Conservation (phyloP, 1,140 invertebrate genomes). For the Delia radicum region DNA sequence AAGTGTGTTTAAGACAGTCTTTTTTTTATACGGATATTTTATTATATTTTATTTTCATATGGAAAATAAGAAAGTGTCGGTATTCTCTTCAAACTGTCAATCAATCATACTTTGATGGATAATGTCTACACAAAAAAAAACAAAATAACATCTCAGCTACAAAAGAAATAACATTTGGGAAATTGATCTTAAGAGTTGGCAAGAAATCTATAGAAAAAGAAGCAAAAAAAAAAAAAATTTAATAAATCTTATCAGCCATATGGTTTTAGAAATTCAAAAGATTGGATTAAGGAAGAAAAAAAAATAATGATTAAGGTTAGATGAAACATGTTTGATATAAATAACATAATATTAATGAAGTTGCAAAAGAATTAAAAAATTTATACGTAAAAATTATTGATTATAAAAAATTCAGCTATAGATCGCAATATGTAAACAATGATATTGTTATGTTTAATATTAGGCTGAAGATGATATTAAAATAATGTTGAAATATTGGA, state of each 20-base stretch:
- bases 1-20: neutral
- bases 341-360: no score
- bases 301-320: no score
- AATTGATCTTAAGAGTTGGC: neutral
- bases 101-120: constrained; percentile 17
- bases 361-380: no score
- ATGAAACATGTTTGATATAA: no score
- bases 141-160: neutral
- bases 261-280: no score
- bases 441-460: no score
- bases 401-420: no score
- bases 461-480: no score
- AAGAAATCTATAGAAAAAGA: neutral
- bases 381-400: no score
- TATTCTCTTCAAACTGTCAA: constrained; percentile 13
- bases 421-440: no score
- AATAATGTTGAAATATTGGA: no score
- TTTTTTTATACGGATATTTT: neutral
- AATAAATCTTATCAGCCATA: neutral
- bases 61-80: constrained; percentile 5
- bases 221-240: neutral
- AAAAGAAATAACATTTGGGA: neutral
- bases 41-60: neutral
- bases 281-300: no score
- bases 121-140: constrained; percentile 5